Base-by-base conservation (phyloP, 2,888 invertebrate genomes). In the Brenthis ino region DNA sequence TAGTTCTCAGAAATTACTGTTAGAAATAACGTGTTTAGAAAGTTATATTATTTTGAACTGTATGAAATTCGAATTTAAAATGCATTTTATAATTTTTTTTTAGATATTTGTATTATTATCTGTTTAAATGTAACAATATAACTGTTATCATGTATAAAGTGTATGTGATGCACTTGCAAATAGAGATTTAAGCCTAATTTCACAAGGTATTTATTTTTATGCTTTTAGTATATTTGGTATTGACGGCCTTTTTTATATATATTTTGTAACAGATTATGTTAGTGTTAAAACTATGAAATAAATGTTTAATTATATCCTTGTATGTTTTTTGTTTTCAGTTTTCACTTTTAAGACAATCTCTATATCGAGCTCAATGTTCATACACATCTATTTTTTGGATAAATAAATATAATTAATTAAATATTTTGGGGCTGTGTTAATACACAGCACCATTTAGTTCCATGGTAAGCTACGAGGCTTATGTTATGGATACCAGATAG, bases 41-140 rank as follows among this genome's bases (percentile, higher is more conserved):
- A 57, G 57, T 61, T 70, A 64, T 47, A 47, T 43, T 61, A 8
- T 67, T 61, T 55, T 48, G 61, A 57, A 57, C 68, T 57, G 28
- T 61, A 37, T 51, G 47, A 53, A 64, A 65, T 68, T 71, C 66
- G 69, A 66, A 71, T 69, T 71, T 71, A 66, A 58, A 64, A 43
- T 71, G 71, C 71, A 71, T 71, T 71, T 71, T 54, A 48, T 58
- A 48, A 14, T 57, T 53, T 61, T 53, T 53, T 50, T 67, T 55
- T 24, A 56, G 47, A 64, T 47, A 6, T 51, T 53, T 66, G 24
- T 50, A 28, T 57, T 65, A 12, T 57, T 57, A 51, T 53, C 53
- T 65, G 28, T 50, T 54, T 37, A 28, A 51, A 20, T 50, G 33
- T 33, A 57, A 51, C 14, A 11, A 33, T 57, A 53, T 58, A 54